phyloP scores from a whole-genome alignment of 2,888 invertebrate species.

The Cheilosia vernalis region DNA sequence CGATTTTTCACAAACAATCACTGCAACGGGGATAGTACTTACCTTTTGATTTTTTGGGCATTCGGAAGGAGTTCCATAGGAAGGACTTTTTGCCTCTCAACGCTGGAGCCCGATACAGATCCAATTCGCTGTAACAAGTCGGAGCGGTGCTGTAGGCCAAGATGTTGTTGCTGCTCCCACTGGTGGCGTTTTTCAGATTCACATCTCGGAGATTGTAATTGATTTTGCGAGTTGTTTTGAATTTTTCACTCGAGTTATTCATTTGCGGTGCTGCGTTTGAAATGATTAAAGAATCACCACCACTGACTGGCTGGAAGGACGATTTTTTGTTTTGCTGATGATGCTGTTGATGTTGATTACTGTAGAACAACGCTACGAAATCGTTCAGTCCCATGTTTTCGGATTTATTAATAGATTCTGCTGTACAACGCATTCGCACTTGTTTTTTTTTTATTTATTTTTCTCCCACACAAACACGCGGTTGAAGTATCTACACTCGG shows the following conservation, averaged over 20 bases:
- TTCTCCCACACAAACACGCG: slow-evolving; percentile 24
- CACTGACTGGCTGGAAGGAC: slow-evolving; percentile 63
- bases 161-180: slow-evolving; percentile 63
- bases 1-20: slow-evolving; percentile 63
- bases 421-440: slow-evolving; percentile 66
- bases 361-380: slow-evolving; percentile 83
- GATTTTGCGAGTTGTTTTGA: slow-evolving; percentile 75
- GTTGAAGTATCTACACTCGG: slow-evolving; percentile 52
- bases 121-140: slow-evolving; percentile 80
- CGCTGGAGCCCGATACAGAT: slow-evolving; percentile 79
- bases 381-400: slow-evolving; percentile 82
- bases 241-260: slow-evolving; percentile 71
- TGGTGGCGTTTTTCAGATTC: slow-evolving; percentile 77
- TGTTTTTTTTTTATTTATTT: slow-evolving; percentile 31
- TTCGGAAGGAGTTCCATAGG: slow-evolving; percentile 83
- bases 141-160: slow-evolving; percentile 59
- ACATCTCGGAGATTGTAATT: slow-evolving; percentile 80
- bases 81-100: slow-evolving; percentile 80
- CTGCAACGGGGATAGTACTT: not conserved
- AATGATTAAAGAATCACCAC: slow-evolving; percentile 49
- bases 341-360: slow-evolving; percentile 73
- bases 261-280: slow-evolving; percentile 50
- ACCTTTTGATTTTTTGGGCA: slow-evolving; percentile 82
- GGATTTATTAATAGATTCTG: slow-evolving; percentile 64
- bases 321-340: slow-evolving; percentile 60